Evolutionary conservation across 2,113 vertebrate species (phyloP).

Genomic region (Lepidothrix coronata): DNA sequence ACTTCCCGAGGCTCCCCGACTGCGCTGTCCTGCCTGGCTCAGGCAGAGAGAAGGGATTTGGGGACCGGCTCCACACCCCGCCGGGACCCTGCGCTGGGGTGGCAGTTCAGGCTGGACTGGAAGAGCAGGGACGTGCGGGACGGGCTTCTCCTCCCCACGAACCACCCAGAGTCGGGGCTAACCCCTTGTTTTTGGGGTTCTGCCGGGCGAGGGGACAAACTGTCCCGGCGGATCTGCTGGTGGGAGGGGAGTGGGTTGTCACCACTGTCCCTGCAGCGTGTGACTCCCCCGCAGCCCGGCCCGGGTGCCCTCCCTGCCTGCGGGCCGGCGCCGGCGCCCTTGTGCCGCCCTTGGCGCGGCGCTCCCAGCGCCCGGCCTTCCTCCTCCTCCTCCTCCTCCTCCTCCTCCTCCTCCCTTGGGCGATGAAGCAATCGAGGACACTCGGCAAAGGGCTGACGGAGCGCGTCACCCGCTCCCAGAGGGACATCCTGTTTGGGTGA

Average conservation of each 20-base stretch:
- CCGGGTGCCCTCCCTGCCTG: constrained; percentile 20
- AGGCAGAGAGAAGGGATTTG: not conserved
- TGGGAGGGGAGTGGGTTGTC: not conserved
- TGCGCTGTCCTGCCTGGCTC: rapidly evolving
- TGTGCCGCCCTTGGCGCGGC: constrained; percentile 53
- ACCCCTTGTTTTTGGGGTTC: not conserved
- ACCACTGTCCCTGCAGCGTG: not conserved
- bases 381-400: constrained; percentile 4
- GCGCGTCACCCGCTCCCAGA: constrained; percentile 52
- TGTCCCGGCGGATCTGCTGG: rapidly evolving
- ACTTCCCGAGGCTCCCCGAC: rapidly evolving
- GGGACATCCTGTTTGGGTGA: constrained; percentile 51
- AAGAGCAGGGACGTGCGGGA: not conserved
- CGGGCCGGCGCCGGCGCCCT: constrained; percentile 26
- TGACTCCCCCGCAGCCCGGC: not conserved
- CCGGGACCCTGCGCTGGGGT: not conserved
- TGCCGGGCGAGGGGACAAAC: rapidly evolving
- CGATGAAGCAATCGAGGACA: constrained; percentile 57
- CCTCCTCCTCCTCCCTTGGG: constrained; percentile 31
- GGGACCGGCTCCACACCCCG: not conserved
- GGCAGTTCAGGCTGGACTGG: not conserved
- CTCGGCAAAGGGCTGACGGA: constrained; percentile 57
- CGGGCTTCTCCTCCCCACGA: not conserved
- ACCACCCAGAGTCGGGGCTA: not conserved
- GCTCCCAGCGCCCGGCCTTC: not conserved